Conservation (phyloP, 2,113 vertebrate species). For the Takifugu bimaculatus region DNA sequence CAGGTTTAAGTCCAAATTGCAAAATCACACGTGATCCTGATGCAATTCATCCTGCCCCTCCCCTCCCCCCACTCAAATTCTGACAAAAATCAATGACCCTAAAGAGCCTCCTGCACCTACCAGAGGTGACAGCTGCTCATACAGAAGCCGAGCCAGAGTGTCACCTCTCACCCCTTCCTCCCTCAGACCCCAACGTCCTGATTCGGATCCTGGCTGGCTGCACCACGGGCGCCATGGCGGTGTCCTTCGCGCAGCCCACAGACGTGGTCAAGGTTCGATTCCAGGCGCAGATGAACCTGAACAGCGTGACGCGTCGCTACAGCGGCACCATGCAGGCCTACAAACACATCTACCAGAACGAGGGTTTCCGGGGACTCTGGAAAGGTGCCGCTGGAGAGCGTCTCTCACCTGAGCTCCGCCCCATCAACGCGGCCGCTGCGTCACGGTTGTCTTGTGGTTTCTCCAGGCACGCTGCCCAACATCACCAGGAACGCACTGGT, state of each 20-base stretch:
- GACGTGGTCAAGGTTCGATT: slow-evolving; percentile 86
- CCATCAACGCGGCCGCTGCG: not conserved
- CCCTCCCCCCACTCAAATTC: too few species aligned
- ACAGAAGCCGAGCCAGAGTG: too few species aligned
- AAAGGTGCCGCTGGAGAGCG: slow-evolving; percentile 72
- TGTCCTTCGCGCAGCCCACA: slow-evolving; percentile 82
- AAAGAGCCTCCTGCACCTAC: too few species aligned
- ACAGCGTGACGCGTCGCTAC: slow-evolving; percentile 78
- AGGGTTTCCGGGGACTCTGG: slow-evolving; percentile 83
- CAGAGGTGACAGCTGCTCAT: too few species aligned
- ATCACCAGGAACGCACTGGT: slow-evolving; percentile 84
- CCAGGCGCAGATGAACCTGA: slow-evolving; percentile 80
- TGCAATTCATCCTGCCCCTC: too few species aligned
- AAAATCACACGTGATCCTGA: not conserved
- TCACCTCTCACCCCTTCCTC: not conserved
- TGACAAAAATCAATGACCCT: too few species aligned
- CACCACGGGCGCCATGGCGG: slow-evolving; percentile 81
- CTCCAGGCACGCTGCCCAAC: slow-evolving; percentile 82
- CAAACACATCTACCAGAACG: slow-evolving; percentile 78
- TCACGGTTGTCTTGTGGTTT: not conserved
- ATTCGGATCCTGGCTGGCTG: slow-evolving; percentile 79
- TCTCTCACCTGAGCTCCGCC: too few species aligned
- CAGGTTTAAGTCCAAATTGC: too few species aligned
- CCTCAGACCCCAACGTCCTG: slow-evolving; percentile 64
- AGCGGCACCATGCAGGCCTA: slow-evolving; percentile 84